Evolutionary conservation across 1,140 invertebrate genomes (phyloP).

Genomic region (Drosophila prosaltans): DNA sequence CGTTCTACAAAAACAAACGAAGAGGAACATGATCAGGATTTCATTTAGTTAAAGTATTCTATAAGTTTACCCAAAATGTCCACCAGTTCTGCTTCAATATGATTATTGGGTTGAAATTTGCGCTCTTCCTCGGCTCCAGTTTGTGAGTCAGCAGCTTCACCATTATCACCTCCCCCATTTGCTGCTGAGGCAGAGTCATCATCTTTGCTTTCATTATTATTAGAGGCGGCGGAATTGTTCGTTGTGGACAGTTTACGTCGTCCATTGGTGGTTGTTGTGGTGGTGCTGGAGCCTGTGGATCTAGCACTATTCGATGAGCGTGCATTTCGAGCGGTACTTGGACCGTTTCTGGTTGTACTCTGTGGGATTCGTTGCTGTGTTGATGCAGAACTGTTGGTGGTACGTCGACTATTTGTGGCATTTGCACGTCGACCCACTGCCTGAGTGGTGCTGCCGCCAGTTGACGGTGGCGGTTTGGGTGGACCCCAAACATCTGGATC

Average conservation of each 20-base stretch:
- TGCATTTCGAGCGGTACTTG: slow-evolving; percentile 33
- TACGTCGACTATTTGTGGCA: slow-evolving; percentile 84
- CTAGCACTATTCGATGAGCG: slow-evolving; percentile 41
- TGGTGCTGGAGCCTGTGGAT: not conserved
- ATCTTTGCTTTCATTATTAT: slow-evolving; percentile 51
- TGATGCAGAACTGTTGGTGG: slow-evolving; percentile 76
- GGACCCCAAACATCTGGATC: slow-evolving; percentile 96
- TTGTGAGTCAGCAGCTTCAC: slow-evolving; percentile 84
- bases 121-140: slow-evolving; percentile 86
- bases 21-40: not conserved
- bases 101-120: slow-evolving; percentile 95
- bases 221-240: slow-evolving; percentile 29
- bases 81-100: slow-evolving; percentile 95
- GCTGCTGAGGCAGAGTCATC: slow-evolving; percentile 47
- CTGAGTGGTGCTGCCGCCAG: slow-evolving; percentile 70
- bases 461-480: slow-evolving; percentile 85
- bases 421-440: slow-evolving; percentile 79
- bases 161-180: slow-evolving; percentile 49
- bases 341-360: slow-evolving; percentile 47
- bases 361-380: slow-evolving; percentile 67
- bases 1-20: slow-evolving; percentile 86
- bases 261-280: slow-evolving; percentile 49
- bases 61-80: slow-evolving; percentile 91
- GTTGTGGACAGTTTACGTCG: slow-evolving; percentile 69
- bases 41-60: not conserved